These are phyloP conservation scores for Eubasilissa regina DNA, from an alignment of 1,140 invertebrate genomes.

Conservation along the genomic window DNA sequence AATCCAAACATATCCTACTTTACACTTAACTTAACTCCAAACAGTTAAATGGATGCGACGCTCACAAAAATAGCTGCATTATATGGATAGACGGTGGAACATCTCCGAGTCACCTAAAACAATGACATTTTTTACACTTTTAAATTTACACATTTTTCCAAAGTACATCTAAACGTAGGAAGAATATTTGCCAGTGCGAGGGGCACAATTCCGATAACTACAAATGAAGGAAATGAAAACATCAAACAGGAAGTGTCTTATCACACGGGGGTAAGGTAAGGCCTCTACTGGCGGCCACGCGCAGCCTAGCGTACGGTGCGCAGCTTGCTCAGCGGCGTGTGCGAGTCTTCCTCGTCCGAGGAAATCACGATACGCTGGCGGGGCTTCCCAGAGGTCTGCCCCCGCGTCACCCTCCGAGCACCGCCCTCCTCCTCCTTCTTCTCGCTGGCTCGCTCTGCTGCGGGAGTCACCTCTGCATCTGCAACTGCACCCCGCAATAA, in stretches of 20 bases:
- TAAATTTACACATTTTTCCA: constrained; percentile 16
- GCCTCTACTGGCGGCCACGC: not conserved
- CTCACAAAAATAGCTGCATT: constrained; percentile 35
- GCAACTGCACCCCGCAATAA: not conserved
- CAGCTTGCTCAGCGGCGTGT: constrained; percentile 60
- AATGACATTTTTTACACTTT: constrained; percentile 11
- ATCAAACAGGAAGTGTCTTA: not conserved
- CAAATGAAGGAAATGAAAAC: not conserved
- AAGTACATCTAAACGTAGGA: not conserved
- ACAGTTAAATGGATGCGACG: constrained; percentile 3
- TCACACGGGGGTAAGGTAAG: not conserved
- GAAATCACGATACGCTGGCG: constrained; percentile 71
- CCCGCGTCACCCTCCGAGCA: constrained; percentile 69
- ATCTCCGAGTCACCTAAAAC: constrained; percentile 19
- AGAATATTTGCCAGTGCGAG: not conserved
- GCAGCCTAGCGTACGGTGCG: constrained; percentile 43
- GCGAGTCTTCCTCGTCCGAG: constrained; percentile 69
- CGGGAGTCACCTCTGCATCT: not conserved
- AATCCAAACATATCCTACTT: constrained; percentile 39
- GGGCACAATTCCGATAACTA: no score
- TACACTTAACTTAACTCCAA: constrained; percentile 33
- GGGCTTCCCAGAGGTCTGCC: constrained; percentile 70
- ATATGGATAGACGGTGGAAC: not conserved
- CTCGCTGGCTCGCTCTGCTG: constrained; percentile 7
- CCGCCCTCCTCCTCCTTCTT: constrained; percentile 37